A percentile compares a stretch with the other conserved stretches of the same genome.
Conservation (phyloP, 1,140 invertebrate genomes). For the Diorhabda carinulata region DNA sequence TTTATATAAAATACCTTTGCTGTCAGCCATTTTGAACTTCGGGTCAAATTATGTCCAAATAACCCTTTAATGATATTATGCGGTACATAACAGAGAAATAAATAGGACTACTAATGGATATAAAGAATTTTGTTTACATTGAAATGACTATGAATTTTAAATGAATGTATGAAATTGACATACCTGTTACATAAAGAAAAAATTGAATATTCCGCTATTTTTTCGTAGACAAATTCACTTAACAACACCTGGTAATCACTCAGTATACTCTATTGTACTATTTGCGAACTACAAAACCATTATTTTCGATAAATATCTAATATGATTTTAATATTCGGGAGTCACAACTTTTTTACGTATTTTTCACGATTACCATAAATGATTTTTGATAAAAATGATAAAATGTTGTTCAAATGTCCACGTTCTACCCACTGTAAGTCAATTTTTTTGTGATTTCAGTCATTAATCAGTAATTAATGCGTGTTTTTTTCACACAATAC, state of each 20-base stretch:
- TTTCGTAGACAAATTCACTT: background rate
- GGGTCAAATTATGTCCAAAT: background rate
- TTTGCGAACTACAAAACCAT: background rate
- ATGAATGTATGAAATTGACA: background rate
- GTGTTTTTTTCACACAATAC: constrained; percentile 5
- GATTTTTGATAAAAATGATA: background rate
- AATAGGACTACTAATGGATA: no score
- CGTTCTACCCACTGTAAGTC: background rate
- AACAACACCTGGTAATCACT: background rate
- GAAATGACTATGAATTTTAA: background rate
- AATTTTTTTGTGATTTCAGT: background rate
- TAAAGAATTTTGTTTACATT: background rate
- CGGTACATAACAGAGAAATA: no score
- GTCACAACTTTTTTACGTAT: background rate
- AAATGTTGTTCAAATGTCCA: background rate
- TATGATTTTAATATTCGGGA: no score
- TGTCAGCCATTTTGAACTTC: constrained; percentile 19
- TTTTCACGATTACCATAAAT: background rate
- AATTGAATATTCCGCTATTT: background rate
- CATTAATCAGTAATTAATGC: constrained; percentile 12
- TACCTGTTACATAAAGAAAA: background rate
- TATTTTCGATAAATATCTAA: background rate
- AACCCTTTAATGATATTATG: no score
- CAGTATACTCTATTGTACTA: background rate
- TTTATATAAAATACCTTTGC: constrained; percentile 13